phyloP scores from a whole-genome alignment of 1,140 invertebrate genomes.

The Drosophila murphyi region DNA sequence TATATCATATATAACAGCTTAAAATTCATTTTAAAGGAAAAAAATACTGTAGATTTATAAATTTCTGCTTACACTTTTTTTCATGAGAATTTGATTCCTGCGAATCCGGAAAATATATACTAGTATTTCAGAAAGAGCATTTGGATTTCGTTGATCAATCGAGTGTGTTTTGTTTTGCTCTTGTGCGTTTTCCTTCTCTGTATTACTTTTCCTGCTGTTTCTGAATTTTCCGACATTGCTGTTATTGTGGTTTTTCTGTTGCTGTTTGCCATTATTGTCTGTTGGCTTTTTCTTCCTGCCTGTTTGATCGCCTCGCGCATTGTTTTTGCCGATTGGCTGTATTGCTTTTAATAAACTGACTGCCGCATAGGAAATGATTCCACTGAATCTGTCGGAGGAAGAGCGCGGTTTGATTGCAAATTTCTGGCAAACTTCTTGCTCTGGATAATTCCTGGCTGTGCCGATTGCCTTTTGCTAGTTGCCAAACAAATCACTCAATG shows the following conservation, averaged over 20 bases:
- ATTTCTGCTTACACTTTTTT: no score
- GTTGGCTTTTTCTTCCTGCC: slow-evolving; percentile 1
- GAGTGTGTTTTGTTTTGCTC: not conserved
- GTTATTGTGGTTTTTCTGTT: slow-evolving; percentile 33
- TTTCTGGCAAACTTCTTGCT: slow-evolving; percentile 11
- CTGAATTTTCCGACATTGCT: slow-evolving; percentile 34
- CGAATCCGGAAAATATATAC: no score
- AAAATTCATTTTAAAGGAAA: no score
- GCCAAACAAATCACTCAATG: slow-evolving; percentile 5
- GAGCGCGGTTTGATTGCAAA: slow-evolving; percentile 48
- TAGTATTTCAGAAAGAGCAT: not conserved
- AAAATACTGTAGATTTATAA: no score
- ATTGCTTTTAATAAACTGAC: slow-evolving; percentile 63
- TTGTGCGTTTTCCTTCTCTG: slow-evolving; percentile 5
- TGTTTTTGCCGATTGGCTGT: slow-evolving; percentile 36
- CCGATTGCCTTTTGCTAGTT: slow-evolving; percentile 13
- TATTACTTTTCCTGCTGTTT: not conserved
- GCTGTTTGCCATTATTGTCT: slow-evolving; percentile 14
- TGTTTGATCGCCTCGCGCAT: slow-evolving; percentile 34
- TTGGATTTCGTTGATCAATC: not conserved
- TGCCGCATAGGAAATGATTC: slow-evolving; percentile 63
- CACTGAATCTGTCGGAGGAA: slow-evolving; percentile 40
- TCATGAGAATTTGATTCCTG: no score
- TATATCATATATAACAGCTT: no score
- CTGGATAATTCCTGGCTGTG: not conserved